These are phyloP conservation scores for Plagodis dolabraria DNA, from an alignment of 2,888 invertebrate genomes.

Conservation along the genomic window DNA sequence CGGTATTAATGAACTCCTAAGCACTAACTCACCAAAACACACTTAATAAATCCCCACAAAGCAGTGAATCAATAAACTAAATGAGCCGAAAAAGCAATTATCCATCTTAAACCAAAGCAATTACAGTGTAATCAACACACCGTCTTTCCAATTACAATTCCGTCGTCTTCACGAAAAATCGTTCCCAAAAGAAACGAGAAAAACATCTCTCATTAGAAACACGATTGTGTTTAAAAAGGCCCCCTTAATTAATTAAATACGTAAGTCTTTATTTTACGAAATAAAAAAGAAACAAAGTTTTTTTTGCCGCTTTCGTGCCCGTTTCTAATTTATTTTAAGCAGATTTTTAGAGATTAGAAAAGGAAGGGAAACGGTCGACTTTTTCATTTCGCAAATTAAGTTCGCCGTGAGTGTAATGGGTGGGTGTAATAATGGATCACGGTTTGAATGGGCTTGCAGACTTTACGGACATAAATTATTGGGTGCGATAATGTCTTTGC, in stretches of 20 bases:
- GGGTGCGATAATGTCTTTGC: slow-evolving; percentile 7
- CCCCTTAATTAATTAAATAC: slow-evolving; percentile 64
- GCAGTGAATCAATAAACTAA: slow-evolving; percentile 37
- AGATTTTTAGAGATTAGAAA: slow-evolving; percentile 59
- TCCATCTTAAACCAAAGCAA: slow-evolving; percentile 35
- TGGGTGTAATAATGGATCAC: slow-evolving; percentile 29
- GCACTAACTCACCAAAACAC: background rate
- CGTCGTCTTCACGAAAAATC: slow-evolving; percentile 36
- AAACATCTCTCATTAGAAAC: slow-evolving; percentile 58
- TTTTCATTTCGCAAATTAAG: slow-evolving; percentile 47
- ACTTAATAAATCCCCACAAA: slow-evolving; percentile 33
- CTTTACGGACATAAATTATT: slow-evolving; percentile 24
- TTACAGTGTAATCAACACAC: slow-evolving; percentile 40
- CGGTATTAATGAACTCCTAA: background rate
- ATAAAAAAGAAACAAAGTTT: slow-evolving; percentile 59
- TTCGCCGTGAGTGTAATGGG: slow-evolving; percentile 35
- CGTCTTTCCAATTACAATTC: slow-evolving; percentile 47
- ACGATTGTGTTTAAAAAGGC: slow-evolving; percentile 56
- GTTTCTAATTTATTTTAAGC: slow-evolving; percentile 59
- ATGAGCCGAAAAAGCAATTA: slow-evolving; percentile 37
- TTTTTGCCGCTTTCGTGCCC: slow-evolving; percentile 39
- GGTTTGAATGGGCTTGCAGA: slow-evolving; percentile 26
- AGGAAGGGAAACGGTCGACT: slow-evolving; percentile 47
- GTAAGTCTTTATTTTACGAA: slow-evolving; percentile 53
- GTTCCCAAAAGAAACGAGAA: slow-evolving; percentile 41